Percentiles rank a stretch among this genome's conserved stretches.
These are phyloP conservation scores for Hassar affinis DNA, from an alignment of 2,113 vertebrate genomes.

Conservation along the genomic window DNA sequence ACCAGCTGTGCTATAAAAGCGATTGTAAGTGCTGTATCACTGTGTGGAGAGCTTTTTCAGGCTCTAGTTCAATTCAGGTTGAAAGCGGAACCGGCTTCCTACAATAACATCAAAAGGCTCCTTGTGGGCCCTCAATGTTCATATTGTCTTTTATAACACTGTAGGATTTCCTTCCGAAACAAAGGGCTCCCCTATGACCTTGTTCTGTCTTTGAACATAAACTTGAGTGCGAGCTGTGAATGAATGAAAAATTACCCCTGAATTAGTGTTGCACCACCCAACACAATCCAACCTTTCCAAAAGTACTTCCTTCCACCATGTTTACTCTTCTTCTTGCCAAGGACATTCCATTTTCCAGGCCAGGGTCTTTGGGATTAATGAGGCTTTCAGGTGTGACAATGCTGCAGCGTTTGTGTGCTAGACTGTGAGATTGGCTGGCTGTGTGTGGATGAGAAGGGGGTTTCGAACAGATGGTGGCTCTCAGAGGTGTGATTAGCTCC, in stretches of 20 bases:
- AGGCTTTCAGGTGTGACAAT: conserved; percentile 32
- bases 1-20: conserved; percentile 31
- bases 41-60: conserved; percentile 32
- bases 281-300: conserved; percentile 16
- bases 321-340: conserved; percentile 45
- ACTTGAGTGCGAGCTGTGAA: conserved; percentile 43
- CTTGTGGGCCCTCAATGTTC: conserved; percentile 39
- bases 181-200: conserved; percentile 48
- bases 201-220: conserved; percentile 50
- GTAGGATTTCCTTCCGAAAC: conserved; percentile 48
- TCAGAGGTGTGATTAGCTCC: conserved; percentile 44
- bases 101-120: conserved; percentile 49
- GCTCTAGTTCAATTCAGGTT: conserved; percentile 42
- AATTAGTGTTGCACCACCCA: conserved; percentile 27
- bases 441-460: conserved; percentile 40
- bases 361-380: conserved; percentile 42
- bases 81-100: conserved; percentile 40
- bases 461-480: conserved; percentile 52
- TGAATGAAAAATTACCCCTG: conserved; percentile 48
- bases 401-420: conserved; percentile 43
- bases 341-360: conserved; percentile 41
- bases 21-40: conserved; percentile 16
- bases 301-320: conserved; percentile 30
- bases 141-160: conserved; percentile 52
- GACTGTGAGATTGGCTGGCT: conserved; percentile 51